Evolutionary conservation across 1,140 invertebrate species (phyloP).

Genomic region (Octopus bimaculoides): DNA sequence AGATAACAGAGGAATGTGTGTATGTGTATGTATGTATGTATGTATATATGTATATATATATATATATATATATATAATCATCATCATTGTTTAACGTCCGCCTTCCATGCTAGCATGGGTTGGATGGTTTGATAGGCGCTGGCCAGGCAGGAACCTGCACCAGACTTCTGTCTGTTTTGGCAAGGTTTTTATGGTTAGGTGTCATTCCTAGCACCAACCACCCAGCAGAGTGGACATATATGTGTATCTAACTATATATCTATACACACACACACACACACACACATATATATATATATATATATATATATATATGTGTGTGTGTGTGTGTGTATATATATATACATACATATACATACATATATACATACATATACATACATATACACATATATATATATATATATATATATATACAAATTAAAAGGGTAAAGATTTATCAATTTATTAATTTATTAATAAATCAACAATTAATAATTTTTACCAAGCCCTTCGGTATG

Average conservation of each 20-base stretch:
- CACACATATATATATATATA: background rate
- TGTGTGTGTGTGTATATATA: background rate
- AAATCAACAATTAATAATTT: no score
- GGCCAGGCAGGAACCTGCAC: no score
- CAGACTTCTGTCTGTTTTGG: no score
- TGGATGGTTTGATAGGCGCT: no score
- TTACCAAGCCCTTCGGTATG: no score
- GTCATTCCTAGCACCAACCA: background rate
- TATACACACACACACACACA: background rate
- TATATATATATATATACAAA: background rate
- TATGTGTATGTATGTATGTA: background rate
- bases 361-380: background rate
- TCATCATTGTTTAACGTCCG: background rate
- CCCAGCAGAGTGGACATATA: background rate
- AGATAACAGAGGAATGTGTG: background rate
- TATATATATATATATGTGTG: background rate
- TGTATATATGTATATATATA: background rate
- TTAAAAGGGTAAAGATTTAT: background rate
- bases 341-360: background rate
- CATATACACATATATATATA: background rate
- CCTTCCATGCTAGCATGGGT: no score
- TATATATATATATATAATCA: background rate
- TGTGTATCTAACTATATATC: background rate
- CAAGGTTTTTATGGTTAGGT: no score
- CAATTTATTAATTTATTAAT: no score